Evolutionary conservation across 2,888 invertebrate species (phyloP), one percentile per base, ranked within the genome.

Genomic region (Hemithea aestivaria): DNA sequence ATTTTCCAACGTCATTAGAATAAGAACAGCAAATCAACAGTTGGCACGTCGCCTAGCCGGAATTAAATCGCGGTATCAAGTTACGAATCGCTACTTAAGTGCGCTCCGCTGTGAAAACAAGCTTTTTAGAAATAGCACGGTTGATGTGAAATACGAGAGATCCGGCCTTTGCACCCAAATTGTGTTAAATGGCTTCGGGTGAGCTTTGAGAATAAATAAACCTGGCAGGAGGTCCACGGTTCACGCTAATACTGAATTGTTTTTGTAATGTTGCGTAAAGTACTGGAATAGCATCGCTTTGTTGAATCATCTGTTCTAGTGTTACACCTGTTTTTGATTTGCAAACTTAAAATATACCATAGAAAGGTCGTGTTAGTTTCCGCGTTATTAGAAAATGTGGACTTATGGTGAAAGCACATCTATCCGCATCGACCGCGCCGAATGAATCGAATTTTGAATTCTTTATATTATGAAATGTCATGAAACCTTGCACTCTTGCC

Each of bases 91-190:
- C 69, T 73, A 72, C 78, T 78, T 83, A 84, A 83, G 79, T 65
- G 81, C 78, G 76, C 74, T 77, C 74, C 53, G 75, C 66, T 84
- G 77, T 61, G 73, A 85, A 83, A 85, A 87, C 83, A 87, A 69
- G 75, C 77, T 76, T 78, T 84, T 85, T 83, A 75, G 81, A 85
- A 87, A 85, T 82, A 82, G 81, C 80, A 71, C 71, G 60, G 56
- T 58, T 50, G 56, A 66, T 59, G 64, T 64, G 81, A 58, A 82
- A 83, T 63, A 41, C 40, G 75, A 85, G 40, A 55, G 55, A 44
- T 37, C 53, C 74, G 76, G 77, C 82, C 81, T 84, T 77, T 82
- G 77, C 82, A 62, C 81, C 71, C 64, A 68, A 75, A 75, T 67
- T 76, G 76, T 79, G 54, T 68, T 78, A 77, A 81, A 85, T 79